Percentiles rank a stretch among this genome's conserved stretches.
phyloP scores from a whole-genome alignment of 2,113 vertebrate species.

The Hippoglossus stenolepis region DNA sequence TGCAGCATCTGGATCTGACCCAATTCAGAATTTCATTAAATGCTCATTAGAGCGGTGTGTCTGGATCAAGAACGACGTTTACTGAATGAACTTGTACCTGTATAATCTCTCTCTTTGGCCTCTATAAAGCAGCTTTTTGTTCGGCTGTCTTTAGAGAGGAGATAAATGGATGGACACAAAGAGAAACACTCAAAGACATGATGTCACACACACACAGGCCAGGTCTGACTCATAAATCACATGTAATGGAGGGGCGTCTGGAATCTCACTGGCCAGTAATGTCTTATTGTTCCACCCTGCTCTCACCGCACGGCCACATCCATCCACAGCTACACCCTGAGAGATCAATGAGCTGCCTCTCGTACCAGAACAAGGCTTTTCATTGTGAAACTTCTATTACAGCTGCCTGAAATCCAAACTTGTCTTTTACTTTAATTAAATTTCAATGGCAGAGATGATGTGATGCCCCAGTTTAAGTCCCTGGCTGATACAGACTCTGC shows the following conservation, averaged over 20 bases:
- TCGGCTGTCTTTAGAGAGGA: background rate
- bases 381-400: slow-evolving; percentile 3
- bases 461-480: slow-evolving; percentile 45
- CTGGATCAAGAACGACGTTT: background rate
- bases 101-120: background rate
- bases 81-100: background rate
- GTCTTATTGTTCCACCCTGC: slow-evolving; percentile 41
- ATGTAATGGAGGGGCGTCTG: slow-evolving; percentile 39
- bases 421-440: slow-evolving; percentile 20
- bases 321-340: slow-evolving; percentile 32
- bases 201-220: slow-evolving; percentile 52
- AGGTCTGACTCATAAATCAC: slow-evolving; percentile 64
- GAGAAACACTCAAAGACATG: slow-evolving; percentile 51
- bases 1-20: slow-evolving; percentile 9
- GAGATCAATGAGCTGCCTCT: slow-evolving; percentile 18
- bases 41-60: background rate
- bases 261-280: slow-evolving; percentile 33
- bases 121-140: slow-evolving; percentile 3
- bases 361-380: background rate
- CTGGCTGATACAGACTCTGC: slow-evolving; percentile 31
- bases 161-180: slow-evolving; percentile 6
- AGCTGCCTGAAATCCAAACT: slow-evolving; percentile 2
- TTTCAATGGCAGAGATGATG: slow-evolving; percentile 9
- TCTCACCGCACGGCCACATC: slow-evolving; percentile 20
- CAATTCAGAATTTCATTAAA: background rate